phyloP scores from a whole-genome alignment of 2,888 invertebrate species.

The Luperina nickerlii region DNA sequence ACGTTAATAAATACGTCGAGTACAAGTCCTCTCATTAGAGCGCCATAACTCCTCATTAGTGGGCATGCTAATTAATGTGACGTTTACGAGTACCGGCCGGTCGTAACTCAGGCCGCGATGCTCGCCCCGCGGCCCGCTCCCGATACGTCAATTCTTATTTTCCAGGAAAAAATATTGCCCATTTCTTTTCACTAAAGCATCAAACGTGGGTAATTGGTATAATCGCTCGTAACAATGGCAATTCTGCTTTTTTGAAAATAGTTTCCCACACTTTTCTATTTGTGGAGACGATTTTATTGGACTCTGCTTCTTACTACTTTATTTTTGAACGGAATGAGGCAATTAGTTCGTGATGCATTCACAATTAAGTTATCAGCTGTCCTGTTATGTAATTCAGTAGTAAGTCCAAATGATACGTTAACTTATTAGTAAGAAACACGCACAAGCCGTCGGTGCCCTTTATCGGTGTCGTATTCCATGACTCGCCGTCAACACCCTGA shows the following conservation, averaged over 20 bases:
- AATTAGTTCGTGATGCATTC: constrained; percentile 32
- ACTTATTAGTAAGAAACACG: constrained; percentile 38
- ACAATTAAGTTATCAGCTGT: constrained; percentile 24
- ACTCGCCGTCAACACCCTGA: constrained; percentile 28
- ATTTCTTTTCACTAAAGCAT: constrained; percentile 55
- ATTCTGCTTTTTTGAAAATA: constrained; percentile 35
- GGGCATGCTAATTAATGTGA: constrained; percentile 89
- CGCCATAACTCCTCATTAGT: constrained; percentile 90
- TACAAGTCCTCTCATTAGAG: constrained; percentile 88
- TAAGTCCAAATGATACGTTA: constrained; percentile 34
- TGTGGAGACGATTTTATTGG: background rate
- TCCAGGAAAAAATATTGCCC: constrained; percentile 55
- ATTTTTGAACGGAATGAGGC: constrained; percentile 6
- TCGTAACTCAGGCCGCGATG: constrained; percentile 73
- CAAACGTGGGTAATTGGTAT: constrained; percentile 66
- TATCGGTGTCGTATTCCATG: constrained; percentile 11
- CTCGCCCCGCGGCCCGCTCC: constrained; percentile 59
- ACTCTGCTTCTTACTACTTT: background rate
- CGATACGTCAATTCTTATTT: constrained; percentile 68
- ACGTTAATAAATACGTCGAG: constrained; percentile 78
- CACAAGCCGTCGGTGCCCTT: constrained; percentile 26
- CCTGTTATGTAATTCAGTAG: constrained; percentile 11
- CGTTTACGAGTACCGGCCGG: constrained; percentile 85
- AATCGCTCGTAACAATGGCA: constrained; percentile 34
- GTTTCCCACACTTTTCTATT: constrained; percentile 26